Conservation (phyloP, 2,797 vertebrate genomes). For the Acanthornis magna region DNA sequence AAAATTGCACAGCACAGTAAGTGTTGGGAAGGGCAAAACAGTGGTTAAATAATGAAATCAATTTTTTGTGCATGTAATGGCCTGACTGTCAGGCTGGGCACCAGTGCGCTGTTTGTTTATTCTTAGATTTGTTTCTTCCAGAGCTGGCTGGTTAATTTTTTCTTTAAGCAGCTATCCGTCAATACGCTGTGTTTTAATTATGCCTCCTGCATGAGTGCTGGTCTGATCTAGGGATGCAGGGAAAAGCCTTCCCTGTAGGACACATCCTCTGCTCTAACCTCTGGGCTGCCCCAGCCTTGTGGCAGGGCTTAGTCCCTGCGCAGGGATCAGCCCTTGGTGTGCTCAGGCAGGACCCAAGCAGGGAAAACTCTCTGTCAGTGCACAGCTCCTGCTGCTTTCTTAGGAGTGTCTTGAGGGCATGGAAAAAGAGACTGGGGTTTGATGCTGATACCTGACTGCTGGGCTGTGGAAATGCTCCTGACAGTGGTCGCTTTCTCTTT, state of each 20-base stretch:
- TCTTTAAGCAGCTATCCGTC: not conserved
- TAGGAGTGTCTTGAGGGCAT: not conserved
- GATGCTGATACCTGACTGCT: not conserved
- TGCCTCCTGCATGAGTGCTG: not conserved
- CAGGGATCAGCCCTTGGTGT: not conserved
- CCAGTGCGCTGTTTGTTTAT: not conserved
- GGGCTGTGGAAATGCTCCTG: not conserved
- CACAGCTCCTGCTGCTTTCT: not conserved
- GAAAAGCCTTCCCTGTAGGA: not conserved
- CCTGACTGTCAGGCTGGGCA: not conserved
- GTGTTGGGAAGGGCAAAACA: not conserved
- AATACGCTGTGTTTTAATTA: not conserved
- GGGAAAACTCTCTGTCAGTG: not conserved
- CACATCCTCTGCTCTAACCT: not conserved
- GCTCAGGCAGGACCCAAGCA: not conserved
- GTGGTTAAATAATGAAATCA: not conserved
- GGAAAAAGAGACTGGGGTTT: not conserved
- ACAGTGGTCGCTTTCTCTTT: not conserved
- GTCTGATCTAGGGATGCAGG: not conserved
- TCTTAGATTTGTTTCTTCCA: not conserved
- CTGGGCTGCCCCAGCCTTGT: not conserved
- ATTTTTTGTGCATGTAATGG: not conserved
- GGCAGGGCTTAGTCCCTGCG: not conserved
- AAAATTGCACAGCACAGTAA: not conserved
- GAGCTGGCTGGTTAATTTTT: not conserved